These are phyloP conservation scores for Pollenia griseotomentosa DNA, from an alignment of 2,888 invertebrate genomes.

Conservation along the genomic window DNA sequence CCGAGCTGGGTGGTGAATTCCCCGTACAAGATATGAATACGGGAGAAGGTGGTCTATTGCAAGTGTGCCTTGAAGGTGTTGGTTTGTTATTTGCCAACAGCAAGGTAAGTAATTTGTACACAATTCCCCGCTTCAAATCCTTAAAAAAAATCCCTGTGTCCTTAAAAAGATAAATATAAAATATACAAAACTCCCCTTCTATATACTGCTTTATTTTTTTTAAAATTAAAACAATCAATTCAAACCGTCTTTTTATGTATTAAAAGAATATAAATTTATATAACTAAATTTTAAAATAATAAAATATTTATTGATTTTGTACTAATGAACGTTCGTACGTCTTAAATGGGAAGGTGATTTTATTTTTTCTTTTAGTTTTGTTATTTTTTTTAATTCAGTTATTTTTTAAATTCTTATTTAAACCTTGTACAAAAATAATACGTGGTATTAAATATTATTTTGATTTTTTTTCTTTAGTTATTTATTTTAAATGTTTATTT, in stretches of 20 bases:
- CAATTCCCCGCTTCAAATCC: conserved; percentile 18
- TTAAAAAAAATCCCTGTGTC: not conserved
- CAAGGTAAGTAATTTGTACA: conserved; percentile 91
- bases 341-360: conserved; percentile 73
- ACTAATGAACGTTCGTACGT: conserved; percentile 67
- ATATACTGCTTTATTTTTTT: conserved; percentile 41
- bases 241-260: conserved; percentile 39
- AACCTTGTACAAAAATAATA: conserved; percentile 67
- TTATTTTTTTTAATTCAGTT: not conserved
- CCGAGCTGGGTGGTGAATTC: conserved; percentile 94
- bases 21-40: conserved; percentile 98
- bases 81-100: conserved; percentile 99
- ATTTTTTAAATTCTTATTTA: conserved; percentile 27
- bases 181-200: not conserved
- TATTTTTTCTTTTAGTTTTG: conserved; percentile 16
- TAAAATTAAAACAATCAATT: conserved; percentile 1
- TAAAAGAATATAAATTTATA: conserved; percentile 44
- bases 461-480: conserved; percentile 42
- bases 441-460: conserved; percentile 60
- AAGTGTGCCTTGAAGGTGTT: conserved; percentile 99
- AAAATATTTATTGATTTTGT: conserved; percentile 65
- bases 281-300: conserved; percentile 34
- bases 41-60: conserved; percentile 98
- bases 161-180: conserved; percentile 5
- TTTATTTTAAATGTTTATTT: conserved; percentile 55